Evolutionary conservation across 1,140 invertebrate species (phyloP).

Genomic region (Acarapis woodi): DNA sequence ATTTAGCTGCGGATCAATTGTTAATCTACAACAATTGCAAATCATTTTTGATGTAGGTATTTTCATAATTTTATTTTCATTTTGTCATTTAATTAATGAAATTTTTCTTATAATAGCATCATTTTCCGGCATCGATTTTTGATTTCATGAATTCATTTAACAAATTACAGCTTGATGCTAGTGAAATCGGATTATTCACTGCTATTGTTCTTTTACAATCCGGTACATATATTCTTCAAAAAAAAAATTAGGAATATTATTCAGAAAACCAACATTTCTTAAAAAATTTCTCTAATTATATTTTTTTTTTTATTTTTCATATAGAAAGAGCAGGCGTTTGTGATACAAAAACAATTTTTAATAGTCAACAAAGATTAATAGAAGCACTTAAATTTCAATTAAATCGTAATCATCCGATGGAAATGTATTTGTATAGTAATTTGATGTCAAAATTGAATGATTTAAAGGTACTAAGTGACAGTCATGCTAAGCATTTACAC

Average conservation of each 20-base stretch:
- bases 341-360: constrained; percentile 47
- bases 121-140: constrained; percentile 42
- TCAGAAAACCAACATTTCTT: not conserved
- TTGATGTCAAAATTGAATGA: constrained; percentile 42
- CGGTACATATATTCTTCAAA: constrained; percentile 18
- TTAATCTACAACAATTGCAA: constrained; percentile 55
- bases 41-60: constrained; percentile 69
- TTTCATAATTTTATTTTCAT: too few relatives aligned
- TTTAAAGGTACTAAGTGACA: constrained; percentile 43
- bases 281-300: not conserved
- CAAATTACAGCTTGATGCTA: constrained; percentile 45
- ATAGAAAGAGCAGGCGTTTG: constrained; percentile 34
- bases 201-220: constrained; percentile 52
- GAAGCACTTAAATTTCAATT: constrained; percentile 54
- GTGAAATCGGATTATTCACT: constrained; percentile 64
- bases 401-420: constrained; percentile 22
- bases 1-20: constrained; percentile 67
- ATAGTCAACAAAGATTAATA: constrained; percentile 44
- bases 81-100: constrained; percentile 3
- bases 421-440: constrained; percentile 31
- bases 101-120: constrained; percentile 18
- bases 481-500: constrained; percentile 51
- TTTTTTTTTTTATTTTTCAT: not conserved
- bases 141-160: constrained; percentile 23
- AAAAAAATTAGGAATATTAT: not conserved